Conservation (phyloP, 1,140 invertebrate species). For the Zaprionus kolodkinae region DNA sequence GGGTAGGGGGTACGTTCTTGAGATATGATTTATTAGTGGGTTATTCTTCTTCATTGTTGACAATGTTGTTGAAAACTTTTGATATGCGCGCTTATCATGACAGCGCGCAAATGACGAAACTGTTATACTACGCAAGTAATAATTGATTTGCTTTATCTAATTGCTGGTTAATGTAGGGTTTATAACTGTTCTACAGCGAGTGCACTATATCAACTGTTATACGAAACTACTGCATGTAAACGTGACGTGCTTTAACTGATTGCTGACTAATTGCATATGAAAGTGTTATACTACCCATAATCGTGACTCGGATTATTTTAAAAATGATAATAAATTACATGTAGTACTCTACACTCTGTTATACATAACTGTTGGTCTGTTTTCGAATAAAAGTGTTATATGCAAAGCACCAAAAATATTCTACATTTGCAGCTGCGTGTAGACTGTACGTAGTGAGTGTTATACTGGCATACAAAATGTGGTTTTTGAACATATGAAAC, state of each 20-base stretch:
- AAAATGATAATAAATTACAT: too few species aligned
- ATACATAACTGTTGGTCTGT: background rate
- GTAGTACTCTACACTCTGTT: background rate
- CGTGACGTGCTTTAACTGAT: background rate
- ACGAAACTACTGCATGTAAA: background rate
- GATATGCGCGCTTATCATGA: background rate
- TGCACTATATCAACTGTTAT: background rate
- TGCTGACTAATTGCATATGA: background rate
- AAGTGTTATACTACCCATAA: too few species aligned
- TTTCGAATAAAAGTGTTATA: background rate
- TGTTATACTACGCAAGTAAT: background rate
- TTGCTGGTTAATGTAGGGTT: background rate
- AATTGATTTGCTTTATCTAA: background rate
- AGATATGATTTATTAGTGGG: background rate
- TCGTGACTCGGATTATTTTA: too few species aligned
- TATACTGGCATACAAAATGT: too few species aligned
- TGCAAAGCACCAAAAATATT: too few species aligned
- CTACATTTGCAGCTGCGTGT: too few species aligned
- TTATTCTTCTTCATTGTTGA: background rate
- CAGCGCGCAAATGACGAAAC: background rate
- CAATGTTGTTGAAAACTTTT: background rate
- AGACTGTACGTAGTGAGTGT: too few species aligned
- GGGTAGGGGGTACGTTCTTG: background rate
- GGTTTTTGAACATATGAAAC: background rate
- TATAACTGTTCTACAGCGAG: background rate